Conservation (phyloP, 2,888 invertebrate species). For the Andrena trimmerana region DNA sequence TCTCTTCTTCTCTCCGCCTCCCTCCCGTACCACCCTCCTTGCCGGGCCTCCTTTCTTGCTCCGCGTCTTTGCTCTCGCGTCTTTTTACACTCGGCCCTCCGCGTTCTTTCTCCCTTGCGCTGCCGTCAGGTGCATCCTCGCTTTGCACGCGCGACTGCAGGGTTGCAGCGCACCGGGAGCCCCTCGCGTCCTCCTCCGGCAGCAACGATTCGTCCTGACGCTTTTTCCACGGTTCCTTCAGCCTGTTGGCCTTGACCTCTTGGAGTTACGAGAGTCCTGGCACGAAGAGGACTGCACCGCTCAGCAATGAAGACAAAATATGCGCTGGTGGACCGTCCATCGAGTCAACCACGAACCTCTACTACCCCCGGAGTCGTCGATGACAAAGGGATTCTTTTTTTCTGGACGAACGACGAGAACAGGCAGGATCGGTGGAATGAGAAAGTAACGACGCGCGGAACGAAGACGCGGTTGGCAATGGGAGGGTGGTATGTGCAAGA, state of each 20-base stretch:
- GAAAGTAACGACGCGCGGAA: constrained; percentile 65
- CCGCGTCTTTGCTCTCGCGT: constrained; percentile 37
- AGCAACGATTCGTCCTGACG: background rate
- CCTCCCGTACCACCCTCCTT: constrained; percentile 12
- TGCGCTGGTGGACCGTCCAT: background rate
- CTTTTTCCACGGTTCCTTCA: background rate
- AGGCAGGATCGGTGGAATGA: constrained; percentile 58
- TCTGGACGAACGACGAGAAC: background rate
- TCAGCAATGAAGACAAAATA: background rate
- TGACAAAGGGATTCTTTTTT: constrained; percentile 26
- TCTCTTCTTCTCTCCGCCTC: constrained; percentile 44
- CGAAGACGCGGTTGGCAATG: constrained; percentile 40
- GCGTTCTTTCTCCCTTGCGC: constrained; percentile 19
- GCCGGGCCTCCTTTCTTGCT: background rate
- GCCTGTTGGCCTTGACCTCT: constrained; percentile 37
- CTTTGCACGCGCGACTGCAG: constrained; percentile 36
- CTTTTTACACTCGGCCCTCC: constrained; percentile 27
- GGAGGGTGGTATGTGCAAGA: constrained; percentile 64
- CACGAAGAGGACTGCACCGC: background rate
- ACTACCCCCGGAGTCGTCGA: constrained; percentile 8
- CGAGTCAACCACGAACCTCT: background rate
- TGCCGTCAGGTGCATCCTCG: constrained; percentile 10
- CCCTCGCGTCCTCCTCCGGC: background rate
- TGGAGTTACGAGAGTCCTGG: background rate
- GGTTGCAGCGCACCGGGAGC: background rate